These are phyloP conservation scores for Ephestia elutella DNA, from an alignment of 1,140 invertebrate species.

Conservation along the genomic window DNA sequence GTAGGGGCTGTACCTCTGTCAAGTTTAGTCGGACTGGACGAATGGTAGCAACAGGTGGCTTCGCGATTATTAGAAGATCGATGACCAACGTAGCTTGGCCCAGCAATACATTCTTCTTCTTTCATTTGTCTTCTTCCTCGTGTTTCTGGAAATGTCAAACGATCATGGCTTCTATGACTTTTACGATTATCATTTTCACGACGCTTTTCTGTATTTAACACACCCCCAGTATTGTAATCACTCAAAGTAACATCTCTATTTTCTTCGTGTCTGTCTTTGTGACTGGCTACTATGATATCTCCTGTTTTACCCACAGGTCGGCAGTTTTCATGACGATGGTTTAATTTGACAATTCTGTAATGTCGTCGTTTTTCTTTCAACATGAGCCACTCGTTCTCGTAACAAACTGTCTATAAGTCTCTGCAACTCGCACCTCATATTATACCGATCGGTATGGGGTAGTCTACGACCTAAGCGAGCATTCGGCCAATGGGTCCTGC, in stretches of 20 bases:
- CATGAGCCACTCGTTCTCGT: constrained; percentile 57
- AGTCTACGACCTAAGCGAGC: constrained; percentile 48
- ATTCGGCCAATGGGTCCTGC: constrained; percentile 64
- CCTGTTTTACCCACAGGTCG: constrained; percentile 61
- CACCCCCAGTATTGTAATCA: constrained; percentile 34
- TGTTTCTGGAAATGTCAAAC: constrained; percentile 25
- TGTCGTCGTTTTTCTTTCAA: constrained; percentile 57
- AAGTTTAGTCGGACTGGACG: constrained; percentile 29
- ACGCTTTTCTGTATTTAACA: constrained; percentile 25
- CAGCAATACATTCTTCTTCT: constrained; percentile 43
- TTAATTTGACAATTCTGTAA: constrained; percentile 63
- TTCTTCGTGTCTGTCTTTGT: constrained; percentile 46
- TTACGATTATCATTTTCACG: constrained; percentile 27
- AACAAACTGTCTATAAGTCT: constrained; percentile 62
- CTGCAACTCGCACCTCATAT: constrained; percentile 52
- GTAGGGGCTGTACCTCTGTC: not conserved
- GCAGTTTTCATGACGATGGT: constrained; percentile 58
- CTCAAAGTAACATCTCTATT: constrained; percentile 27
- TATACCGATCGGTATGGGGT: constrained; percentile 43
- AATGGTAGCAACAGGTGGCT: constrained; percentile 51
- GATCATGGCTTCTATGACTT: constrained; percentile 39
- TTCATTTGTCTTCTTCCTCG: constrained; percentile 19
- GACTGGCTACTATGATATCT: constrained; percentile 64
- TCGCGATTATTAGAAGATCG: constrained; percentile 31
- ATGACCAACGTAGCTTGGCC: constrained; percentile 39